Percentiles rank a stretch among this genome's conserved stretches.
phyloP scores from a whole-genome alignment of 2,888 invertebrate genomes.

The Sminthurides aquaticus region DNA sequence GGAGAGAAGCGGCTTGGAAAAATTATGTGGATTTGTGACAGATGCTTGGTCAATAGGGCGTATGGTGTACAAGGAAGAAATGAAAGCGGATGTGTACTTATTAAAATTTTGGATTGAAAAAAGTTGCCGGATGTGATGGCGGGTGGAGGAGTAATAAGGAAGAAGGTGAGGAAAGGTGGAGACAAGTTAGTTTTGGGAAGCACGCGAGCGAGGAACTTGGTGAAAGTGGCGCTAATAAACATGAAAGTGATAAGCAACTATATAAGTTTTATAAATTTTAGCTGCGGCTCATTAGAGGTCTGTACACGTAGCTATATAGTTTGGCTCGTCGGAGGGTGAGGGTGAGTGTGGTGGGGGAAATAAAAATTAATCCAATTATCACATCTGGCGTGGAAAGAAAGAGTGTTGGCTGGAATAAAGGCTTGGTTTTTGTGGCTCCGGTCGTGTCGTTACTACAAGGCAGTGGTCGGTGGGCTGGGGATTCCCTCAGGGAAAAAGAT shows the following conservation, averaged over 20 bases:
- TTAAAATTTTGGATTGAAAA: background rate
- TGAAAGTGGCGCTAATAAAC: slow-evolving; percentile 17
- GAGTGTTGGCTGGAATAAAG: background rate
- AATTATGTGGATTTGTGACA: no score
- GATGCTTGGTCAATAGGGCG: no score
- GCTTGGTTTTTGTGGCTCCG: no score
- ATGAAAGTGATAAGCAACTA: slow-evolving; percentile 18
- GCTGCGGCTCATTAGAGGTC: slow-evolving; percentile 14
- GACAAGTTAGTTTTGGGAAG: no score
- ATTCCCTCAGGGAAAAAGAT: no score
- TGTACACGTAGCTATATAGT: slow-evolving; percentile 11
- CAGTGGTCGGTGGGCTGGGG: no score
- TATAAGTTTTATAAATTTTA: slow-evolving; percentile 21
- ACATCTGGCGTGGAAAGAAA: slow-evolving; percentile 2
- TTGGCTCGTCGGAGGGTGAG: slow-evolving; percentile 11
- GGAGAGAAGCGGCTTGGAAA: no score
- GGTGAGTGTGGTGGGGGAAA: slow-evolving; percentile 13
- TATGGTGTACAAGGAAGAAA: no score
- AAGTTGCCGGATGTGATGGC: background rate
- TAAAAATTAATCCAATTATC: slow-evolving; percentile 26
- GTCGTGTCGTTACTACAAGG: no score
- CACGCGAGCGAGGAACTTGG: background rate
- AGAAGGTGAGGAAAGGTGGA: background rate
- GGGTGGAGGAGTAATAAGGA: background rate
- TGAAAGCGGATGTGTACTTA: no score